Percentiles rank a stretch among this genome's conserved stretches.
These are phyloP conservation scores for Palythoa grandis DNA, from an alignment of 92 coral and sea anemone genomes.

Conservation along the genomic window DNA sequence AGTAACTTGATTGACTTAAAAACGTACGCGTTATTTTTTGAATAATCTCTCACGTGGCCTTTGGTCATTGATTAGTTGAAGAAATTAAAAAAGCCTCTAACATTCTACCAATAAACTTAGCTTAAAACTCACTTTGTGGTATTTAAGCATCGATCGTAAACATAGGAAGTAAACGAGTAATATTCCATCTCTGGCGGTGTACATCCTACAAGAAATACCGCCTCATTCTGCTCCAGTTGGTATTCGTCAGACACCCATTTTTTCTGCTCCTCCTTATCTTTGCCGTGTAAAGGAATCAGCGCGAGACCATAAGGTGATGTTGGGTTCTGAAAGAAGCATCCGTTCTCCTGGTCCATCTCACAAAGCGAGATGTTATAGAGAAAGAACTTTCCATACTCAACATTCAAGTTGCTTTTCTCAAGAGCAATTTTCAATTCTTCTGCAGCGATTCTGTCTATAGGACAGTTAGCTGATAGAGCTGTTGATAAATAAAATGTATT, in stretches of 20 bases:
- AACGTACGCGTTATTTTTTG: too few species aligned
- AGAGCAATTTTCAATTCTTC: neutral
- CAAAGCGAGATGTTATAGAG: neutral
- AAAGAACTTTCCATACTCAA: neutral
- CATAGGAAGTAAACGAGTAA: neutral
- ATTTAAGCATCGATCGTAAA: neutral
- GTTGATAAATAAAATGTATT: neutral
- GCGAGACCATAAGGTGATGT: constrained; percentile 5
- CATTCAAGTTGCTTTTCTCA: neutral
- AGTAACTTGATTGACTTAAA: too few species aligned
- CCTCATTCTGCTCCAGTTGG: constrained; percentile 22
- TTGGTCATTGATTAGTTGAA: too few species aligned
- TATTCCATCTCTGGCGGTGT: constrained; percentile 11
- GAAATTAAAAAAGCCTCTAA: too few species aligned
- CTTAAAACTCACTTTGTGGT: neutral
- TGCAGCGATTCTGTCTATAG: neutral
- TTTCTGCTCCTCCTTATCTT: neutral
- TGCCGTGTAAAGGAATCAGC: constrained; percentile 13
- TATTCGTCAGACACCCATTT: neutral
- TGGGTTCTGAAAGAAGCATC: constrained; percentile 21
- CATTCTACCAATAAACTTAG: too few species aligned
- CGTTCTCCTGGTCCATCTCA: neutral
- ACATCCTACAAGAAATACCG: constrained; percentile 3
- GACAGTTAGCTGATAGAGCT: neutral
- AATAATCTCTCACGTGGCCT: too few species aligned